Evolutionary conservation across 2,797 vertebrate species (phyloP), one percentile per base, ranked within the genome.

Genomic region (Cichlasoma orientale): DNA sequence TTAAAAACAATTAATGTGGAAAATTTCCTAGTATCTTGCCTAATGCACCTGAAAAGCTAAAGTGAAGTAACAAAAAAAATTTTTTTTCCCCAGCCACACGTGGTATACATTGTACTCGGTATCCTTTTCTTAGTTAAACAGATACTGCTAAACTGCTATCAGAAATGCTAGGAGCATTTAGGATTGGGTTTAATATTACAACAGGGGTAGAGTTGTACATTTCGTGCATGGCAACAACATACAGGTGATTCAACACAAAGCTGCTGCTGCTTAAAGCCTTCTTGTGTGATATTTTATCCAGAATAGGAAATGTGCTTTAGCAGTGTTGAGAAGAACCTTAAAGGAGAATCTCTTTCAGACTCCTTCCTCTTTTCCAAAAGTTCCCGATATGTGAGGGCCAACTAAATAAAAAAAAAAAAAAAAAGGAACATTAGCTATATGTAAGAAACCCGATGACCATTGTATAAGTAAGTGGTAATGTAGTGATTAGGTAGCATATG

Each of bases 341-440:
- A 66, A 74, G 93, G 92, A 72, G 91, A 95, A 71, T 96, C 94
- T 75, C 93, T 93, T 73, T 95, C 96, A 50, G 92, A 91, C 4
- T 96, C 95, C 85, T 86, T 95, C 83, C 75, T 94, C 86, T 90
- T 96, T 74, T 96, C 95, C 86, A 94, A 19, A 59, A 95, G 82
- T 73, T 96, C 95, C 59, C 90, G 90, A 73, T 95, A 89, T 11
- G 88, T 87, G 71, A 92, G 79, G 36, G 86, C 77, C 92, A 96
- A 77, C 95, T 96, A 61, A n/a, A 21, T 2, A 58, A 66, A 27
- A 63, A n/a, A 21, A 4, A 58, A 66, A 27, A 63, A 66, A 78
- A 29, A 54, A 74, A 16, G 86, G n/a, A 74, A 77, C 2, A 74
- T 25, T 10, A 73, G 7, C 1, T 11, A 77, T 1, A 69, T 47